These are phyloP conservation scores for Bellardia bayeri DNA, from an alignment of 2,888 invertebrate species.

Conservation along the genomic window DNA sequence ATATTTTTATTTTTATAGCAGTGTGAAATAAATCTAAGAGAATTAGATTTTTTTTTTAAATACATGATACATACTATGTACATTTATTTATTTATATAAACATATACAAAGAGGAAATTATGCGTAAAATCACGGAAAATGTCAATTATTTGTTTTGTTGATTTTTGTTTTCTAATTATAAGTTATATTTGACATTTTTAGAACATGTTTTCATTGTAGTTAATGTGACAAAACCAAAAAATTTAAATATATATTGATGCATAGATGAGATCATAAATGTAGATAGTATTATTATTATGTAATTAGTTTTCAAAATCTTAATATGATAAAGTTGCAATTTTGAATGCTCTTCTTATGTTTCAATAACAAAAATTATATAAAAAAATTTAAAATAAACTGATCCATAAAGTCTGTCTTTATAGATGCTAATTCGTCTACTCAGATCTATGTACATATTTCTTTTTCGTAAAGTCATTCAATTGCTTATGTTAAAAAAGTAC, in stretches of 20 bases:
- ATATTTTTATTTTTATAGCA: background rate
- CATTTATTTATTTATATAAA: background rate
- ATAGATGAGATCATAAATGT: background rate
- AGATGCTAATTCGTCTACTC: too few species aligned
- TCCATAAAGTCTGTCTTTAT: too few species aligned
- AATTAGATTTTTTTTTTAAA: slow-evolving; percentile 23
- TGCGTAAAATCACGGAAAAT: slow-evolving; percentile 43
- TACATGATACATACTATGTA: background rate
- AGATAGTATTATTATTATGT: background rate
- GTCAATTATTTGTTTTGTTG: slow-evolving; percentile 35
- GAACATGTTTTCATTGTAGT: background rate
- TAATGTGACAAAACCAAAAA: background rate
- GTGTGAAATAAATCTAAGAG: background rate
- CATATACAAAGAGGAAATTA: slow-evolving; percentile 10
- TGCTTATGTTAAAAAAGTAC: too few species aligned
- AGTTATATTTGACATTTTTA: background rate
- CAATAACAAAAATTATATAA: too few species aligned
- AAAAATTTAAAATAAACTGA: too few species aligned
- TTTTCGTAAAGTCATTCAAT: too few species aligned
- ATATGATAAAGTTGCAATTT: too few species aligned
- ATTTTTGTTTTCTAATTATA: background rate
- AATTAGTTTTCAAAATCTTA: too few species aligned
- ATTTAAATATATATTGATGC: background rate
- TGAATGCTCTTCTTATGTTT: too few species aligned
- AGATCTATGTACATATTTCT: too few species aligned